Evolutionary conservation across 1,140 invertebrate species (phyloP).

Genomic region (Nautilus pompilius): DNA sequence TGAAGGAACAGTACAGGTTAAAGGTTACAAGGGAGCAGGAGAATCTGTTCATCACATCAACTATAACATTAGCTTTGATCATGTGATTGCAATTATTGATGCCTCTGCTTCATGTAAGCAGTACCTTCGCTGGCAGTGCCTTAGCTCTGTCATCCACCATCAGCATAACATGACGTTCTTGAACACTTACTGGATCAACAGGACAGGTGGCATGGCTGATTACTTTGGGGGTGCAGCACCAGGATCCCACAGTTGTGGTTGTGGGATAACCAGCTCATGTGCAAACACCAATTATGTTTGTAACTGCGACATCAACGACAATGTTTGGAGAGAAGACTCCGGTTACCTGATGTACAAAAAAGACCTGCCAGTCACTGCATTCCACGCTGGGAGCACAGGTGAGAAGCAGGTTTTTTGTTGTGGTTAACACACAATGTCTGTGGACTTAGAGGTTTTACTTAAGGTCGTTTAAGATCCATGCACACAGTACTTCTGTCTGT

Average conservation of each 20-base stretch:
- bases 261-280: conserved; percentile 31
- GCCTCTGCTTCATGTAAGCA: conserved; percentile 31
- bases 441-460: conserved; percentile 8
- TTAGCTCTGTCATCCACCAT: conserved; percentile 35
- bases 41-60: conserved; percentile 22
- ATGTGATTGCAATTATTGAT: conserved; percentile 29
- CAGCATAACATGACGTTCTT: conserved; percentile 13
- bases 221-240: conserved; percentile 38
- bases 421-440: background rate
- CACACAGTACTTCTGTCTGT: conserved; percentile 7
- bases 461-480: conserved; percentile 10
- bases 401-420: conserved; percentile 1
- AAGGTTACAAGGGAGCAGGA: conserved; percentile 33
- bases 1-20: conserved; percentile 19
- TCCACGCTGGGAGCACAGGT: conserved; percentile 45
- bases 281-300: conserved; percentile 13
- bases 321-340: conserved; percentile 27
- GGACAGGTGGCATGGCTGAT: conserved; percentile 16
- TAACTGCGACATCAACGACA: conserved; percentile 44
- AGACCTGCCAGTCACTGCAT: conserved; percentile 36
- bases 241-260: conserved; percentile 27
- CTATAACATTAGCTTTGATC: conserved; percentile 28
- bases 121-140: conserved; percentile 41
- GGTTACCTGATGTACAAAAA: conserved; percentile 36
- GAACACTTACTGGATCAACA: conserved; percentile 38